Evolutionary conservation across 2,113 vertebrate species (phyloP), one percentile per base, ranked within the genome.

Genomic region (Danio rerio): DNA sequence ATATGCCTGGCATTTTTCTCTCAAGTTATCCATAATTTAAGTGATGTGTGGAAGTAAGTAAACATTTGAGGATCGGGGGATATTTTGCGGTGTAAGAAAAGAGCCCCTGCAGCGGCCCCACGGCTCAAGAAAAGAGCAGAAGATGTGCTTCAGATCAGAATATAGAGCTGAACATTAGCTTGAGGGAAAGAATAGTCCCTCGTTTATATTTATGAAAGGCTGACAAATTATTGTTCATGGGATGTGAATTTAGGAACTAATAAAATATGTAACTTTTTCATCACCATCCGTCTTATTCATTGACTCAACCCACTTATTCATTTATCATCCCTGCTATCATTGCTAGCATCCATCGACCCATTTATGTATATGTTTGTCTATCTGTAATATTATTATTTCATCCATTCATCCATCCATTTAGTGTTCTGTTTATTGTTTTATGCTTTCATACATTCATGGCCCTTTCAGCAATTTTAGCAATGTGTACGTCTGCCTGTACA

Each of bases 21-120:
- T 53, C 16, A 58, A 20, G 12, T 61, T 49, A 62, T 40, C 42
- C n/a, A 71, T 71, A 43, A 69, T 73, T 49, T 50, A 56, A 83
- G 47, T 56, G 16, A 69, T 58, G 45, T 43, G 55, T 18, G 20
- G 18, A 62, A 49, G 42, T 8, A 10, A 16, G 56, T 77, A 77
- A 77, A 77, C 45, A 62, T 75, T 59, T 76, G 18, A 45, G 73
- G 5, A 62, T 50, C 50, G 45, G 42, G 58, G 4, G 5, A 49
- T 47, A 61, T 77, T 62, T 62, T 77, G n/a, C 9, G 56, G 42
- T 49, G n/a, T 56, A 58, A 72, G 56, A 20, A 59, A 47, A 61
- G 4, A 49, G 11, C 11, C 56, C 71, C 56, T 61, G 15, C 12
- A 76, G 73, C 56, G 59, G 56, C 43, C 74, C 58, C 20, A 20